Conservation (phyloP, 2,888 invertebrate genomes). For the Watsonalla cultraria region DNA sequence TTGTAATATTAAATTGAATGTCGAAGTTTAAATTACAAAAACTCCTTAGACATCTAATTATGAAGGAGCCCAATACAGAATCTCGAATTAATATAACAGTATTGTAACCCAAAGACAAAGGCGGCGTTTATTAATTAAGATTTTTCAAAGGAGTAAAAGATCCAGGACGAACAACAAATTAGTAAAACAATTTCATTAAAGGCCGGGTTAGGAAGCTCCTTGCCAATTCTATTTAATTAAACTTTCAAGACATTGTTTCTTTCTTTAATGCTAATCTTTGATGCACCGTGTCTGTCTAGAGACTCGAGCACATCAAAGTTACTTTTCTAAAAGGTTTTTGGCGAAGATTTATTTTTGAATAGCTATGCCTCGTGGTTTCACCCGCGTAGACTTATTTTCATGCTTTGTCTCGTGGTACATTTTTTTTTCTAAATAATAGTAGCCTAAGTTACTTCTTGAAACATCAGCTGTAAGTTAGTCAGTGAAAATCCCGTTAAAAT, state of each 20-base stretch:
- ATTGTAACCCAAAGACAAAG: slow-evolving; percentile 11
- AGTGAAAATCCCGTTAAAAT: no score
- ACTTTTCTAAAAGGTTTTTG: not conserved
- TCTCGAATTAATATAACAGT: slow-evolving; percentile 7
- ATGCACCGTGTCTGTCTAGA: not conserved
- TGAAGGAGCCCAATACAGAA: slow-evolving; percentile 5
- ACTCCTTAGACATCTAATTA: not conserved
- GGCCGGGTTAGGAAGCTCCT: slow-evolving; percentile 18
- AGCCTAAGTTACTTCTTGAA: no score
- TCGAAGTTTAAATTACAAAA: not conserved
- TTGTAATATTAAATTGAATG: not conserved
- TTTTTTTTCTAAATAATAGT: no score
- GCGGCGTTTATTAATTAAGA: slow-evolving; percentile 18
- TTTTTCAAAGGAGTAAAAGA: slow-evolving; percentile 22
- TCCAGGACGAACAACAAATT: slow-evolving; percentile 29
- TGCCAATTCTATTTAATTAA: slow-evolving; percentile 35
- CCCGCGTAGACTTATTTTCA: no score
- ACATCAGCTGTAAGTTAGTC: no score
- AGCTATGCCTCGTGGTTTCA: no score
- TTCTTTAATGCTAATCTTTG: slow-evolving; percentile 9
- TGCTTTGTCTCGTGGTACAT: no score
- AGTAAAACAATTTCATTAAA: slow-evolving; percentile 31
- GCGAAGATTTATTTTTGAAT: no score
- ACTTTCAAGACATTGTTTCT: slow-evolving; percentile 25
- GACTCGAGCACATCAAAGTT: not conserved